Evolutionary conservation across 92 coral and sea anemone genomes (phyloP), one percentile per base, ranked within the genome.

Genomic region (Heliopora coerulea): DNA sequence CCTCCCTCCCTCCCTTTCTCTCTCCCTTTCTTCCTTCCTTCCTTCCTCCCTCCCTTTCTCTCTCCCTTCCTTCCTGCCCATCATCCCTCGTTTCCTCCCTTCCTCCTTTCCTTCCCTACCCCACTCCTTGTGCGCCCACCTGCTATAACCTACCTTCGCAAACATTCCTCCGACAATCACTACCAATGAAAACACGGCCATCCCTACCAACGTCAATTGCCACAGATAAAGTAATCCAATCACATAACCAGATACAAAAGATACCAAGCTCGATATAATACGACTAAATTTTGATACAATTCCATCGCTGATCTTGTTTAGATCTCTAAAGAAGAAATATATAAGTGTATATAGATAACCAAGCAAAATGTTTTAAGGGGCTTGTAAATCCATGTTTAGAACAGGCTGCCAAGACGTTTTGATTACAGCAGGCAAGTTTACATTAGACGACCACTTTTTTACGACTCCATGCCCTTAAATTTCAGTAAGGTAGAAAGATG

Each of bases 221-320:
- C 97, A 92, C 30, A 89, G 84, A 54, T 90, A 92, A 7, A 40
- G 66, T 79, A 92, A 92, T 24, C 96, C 97, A 75, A 92, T 63
- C 9, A 62, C 65, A 79, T 90, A 92, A 13, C 93, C 93, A 25
- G 85, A 83, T 3, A 92, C 9, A 66, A 92, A 88, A 13, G 85
- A 74, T 23, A 87, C 68, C 12, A 86, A 42, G 9, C 88, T 78
- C 59, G 73, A 89, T 26, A 90, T 60, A 8, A 88, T 76, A 65
- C 88, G 58, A 13, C 93, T 96, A 56, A 87, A 85, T 73, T 92
- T 92, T 56, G 77, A 68, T 8, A 96, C 97, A 70, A 92, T 75
- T 44, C 96, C 97, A 39, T 92, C 96, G 35, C 69, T 57, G 1
- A 92, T 85, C 44, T 92, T 92, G 83, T 87, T 86, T 32, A 92